Percentiles rank a stretch among this genome's conserved stretches.
phyloP scores from a whole-genome alignment of 2,888 invertebrate genomes.

The Yponomeuta cagnagella region DNA sequence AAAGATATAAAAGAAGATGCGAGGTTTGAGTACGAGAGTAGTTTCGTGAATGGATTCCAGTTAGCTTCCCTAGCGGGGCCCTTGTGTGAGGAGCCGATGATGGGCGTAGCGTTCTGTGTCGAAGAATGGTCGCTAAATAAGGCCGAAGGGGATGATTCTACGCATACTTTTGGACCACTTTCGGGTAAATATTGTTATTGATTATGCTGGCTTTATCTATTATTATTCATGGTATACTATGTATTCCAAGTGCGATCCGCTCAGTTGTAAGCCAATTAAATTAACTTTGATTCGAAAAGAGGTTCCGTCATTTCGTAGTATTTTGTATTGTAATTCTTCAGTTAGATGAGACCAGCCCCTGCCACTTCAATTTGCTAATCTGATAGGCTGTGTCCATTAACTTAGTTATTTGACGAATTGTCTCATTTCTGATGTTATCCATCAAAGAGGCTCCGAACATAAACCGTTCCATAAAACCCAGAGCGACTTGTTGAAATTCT shows the following conservation, averaged over 20 bases:
- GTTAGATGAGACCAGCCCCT: too few species aligned
- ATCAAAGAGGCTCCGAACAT: too few species aligned
- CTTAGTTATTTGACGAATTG: too few species aligned
- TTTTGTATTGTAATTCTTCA: too few species aligned
- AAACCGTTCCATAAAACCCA: too few species aligned
- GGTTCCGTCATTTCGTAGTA: too few species aligned
- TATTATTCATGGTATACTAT: neutral
- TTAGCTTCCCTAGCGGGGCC: constrained; percentile 92
- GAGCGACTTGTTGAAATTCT: too few species aligned
- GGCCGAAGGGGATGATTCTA: constrained; percentile 50
- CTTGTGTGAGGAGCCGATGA: constrained; percentile 97
- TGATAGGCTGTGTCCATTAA: too few species aligned
- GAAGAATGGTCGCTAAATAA: constrained; percentile 85
- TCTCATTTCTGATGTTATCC: too few species aligned
- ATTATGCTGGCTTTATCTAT: constrained; percentile 11
- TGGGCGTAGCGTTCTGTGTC: constrained; percentile 93
- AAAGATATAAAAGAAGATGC: constrained; percentile 65
- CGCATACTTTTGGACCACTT: constrained; percentile 68
- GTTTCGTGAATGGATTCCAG: constrained; percentile 91
- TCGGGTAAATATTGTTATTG: constrained; percentile 56
- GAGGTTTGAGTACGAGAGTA: constrained; percentile 81
- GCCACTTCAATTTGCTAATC: too few species aligned
- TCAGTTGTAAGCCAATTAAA: too few species aligned
- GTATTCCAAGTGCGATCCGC: neutral
- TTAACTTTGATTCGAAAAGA: too few species aligned